Percentiles rank a stretch among this genome's conserved stretches.
phyloP scores from a whole-genome alignment of 2,888 invertebrate species.

The Eupithecia subfuscata region DNA sequence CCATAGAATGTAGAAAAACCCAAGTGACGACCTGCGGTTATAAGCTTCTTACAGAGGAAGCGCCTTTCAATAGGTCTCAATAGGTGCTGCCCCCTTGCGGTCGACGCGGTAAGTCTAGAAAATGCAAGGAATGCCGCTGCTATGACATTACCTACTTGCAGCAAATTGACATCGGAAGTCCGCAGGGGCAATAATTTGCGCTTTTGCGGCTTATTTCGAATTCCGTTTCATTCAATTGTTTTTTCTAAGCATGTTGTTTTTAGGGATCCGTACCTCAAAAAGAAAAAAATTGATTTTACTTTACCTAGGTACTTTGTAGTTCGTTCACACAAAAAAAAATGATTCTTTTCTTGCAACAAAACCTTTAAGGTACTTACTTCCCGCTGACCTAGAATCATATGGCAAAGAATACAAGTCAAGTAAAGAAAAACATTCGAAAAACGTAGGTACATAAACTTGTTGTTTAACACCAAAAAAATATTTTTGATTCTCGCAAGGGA shows the following conservation, averaged over 20 bases:
- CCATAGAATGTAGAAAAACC: conserved; percentile 66
- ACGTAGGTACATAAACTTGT: no score
- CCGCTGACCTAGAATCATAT: no score
- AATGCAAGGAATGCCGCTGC: conserved; percentile 63
- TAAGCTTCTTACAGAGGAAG: conserved; percentile 54
- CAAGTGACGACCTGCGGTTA: conserved; percentile 70
- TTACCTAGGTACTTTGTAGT: no score
- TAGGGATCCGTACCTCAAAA: no score
- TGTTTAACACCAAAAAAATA: no score
- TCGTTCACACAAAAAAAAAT: no score
- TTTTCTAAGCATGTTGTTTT: neutral
- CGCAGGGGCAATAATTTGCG: conserved; percentile 30
- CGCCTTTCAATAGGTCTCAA: conserved; percentile 51
- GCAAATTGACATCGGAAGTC: conserved; percentile 38
- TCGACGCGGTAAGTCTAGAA: conserved; percentile 67
- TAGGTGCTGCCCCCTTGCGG: conserved; percentile 69
- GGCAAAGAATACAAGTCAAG: no score
- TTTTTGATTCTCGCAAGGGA: no score
- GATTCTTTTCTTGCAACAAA: no score
- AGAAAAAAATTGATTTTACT: no score
- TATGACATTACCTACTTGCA: conserved; percentile 28
- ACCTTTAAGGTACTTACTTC: no score
- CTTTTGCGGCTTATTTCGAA: conserved; percentile 24
- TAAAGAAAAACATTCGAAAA: no score
- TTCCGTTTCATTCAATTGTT: conserved; percentile 6